A percentile compares a stretch with the other conserved stretches of the same genome.
phyloP scores from a whole-genome alignment of 2,888 invertebrate species.

The Xestia rhomboidea region DNA sequence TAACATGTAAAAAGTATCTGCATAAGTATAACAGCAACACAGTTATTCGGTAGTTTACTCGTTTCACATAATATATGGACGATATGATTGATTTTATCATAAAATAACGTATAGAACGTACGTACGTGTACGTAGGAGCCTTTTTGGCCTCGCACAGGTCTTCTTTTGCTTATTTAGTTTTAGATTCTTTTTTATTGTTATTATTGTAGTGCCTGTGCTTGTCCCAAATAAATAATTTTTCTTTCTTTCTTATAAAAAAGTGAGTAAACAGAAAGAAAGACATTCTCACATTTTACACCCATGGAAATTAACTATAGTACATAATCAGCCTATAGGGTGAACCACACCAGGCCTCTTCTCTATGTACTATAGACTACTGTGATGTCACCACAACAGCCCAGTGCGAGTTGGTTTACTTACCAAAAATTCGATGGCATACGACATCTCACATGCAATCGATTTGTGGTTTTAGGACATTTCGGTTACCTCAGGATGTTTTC shows the following conservation, averaged over 20 bases:
- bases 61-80: background rate
- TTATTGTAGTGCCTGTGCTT: no score
- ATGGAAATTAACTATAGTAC: background rate
- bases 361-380: background rate
- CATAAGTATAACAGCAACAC: no score
- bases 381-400: background rate
- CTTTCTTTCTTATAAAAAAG: no score
- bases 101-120: background rate
- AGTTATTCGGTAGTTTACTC: no score
- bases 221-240: no score
- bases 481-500: constrained; percentile 8
- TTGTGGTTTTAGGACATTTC: background rate
- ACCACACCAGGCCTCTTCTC: background rate
- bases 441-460: background rate
- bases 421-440: background rate
- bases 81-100: background rate
- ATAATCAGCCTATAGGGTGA: background rate
- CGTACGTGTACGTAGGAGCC: no score
- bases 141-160: no score
- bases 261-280: background rate
- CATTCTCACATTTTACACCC: background rate
- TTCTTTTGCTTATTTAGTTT: no score
- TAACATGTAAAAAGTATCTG: background rate
- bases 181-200: no score
- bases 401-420: background rate